Conservation (phyloP, 2,113 vertebrate genomes). For the Elanus axillaris region DNA sequence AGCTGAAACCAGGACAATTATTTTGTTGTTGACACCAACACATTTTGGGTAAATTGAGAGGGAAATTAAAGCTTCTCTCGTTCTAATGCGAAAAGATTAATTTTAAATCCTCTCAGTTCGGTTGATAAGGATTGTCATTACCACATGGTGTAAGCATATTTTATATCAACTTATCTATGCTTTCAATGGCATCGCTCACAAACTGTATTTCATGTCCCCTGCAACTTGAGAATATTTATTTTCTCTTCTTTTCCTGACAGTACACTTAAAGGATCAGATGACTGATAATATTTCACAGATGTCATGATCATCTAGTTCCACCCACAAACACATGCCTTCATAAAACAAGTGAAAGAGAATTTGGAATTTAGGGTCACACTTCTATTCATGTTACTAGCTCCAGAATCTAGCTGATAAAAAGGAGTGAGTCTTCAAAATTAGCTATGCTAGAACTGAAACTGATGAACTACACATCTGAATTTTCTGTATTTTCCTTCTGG, state of each 20-base stretch:
- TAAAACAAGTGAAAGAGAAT: background rate
- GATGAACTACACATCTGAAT: background rate
- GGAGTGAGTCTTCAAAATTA: background rate
- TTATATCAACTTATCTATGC: background rate
- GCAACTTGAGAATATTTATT: background rate
- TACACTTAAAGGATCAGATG: background rate
- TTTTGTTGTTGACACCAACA: background rate
- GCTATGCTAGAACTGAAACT: background rate
- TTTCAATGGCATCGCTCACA: background rate
- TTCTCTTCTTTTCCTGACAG: background rate
- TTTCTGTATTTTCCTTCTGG: background rate
- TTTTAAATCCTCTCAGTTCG: background rate
- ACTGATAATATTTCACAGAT: slow-evolving; percentile 6
- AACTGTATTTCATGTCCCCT: background rate
- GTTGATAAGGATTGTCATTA: background rate
- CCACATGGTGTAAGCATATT: background rate
- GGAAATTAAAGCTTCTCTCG: background rate
- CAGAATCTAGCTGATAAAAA: background rate
- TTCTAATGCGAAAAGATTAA: background rate
- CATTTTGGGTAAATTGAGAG: background rate
- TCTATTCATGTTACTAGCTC: background rate
- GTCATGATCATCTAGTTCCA: background rate
- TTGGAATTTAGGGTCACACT: background rate
- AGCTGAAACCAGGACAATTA: too few species aligned
- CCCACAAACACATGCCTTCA: background rate